A percentile compares a stretch with the other conserved stretches of the same genome.
Evolutionary conservation across 2,797 vertebrate species (phyloP).

Genomic region (Glyptemys insculpta): DNA sequence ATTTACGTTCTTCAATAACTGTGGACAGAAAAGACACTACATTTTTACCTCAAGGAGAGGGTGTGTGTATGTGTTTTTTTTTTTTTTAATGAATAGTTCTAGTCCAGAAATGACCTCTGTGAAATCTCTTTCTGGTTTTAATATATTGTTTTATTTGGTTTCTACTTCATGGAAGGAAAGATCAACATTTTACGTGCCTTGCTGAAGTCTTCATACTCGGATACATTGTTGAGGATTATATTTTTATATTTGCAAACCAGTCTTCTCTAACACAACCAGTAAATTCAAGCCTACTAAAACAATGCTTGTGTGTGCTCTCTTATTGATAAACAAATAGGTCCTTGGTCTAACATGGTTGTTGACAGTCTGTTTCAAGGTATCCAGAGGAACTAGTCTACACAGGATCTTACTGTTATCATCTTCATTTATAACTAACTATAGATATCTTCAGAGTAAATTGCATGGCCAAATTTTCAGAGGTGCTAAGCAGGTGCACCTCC

Average conservation of each 20-base stretch:
- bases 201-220: not conserved
- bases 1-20: not conserved
- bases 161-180: fast-evolving
- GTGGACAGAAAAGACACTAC: fast-evolving
- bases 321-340: not conserved
- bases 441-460: not conserved
- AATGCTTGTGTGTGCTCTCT: not conserved
- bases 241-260: not conserved
- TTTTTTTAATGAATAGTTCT: not conserved
- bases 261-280: not conserved
- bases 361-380: not conserved
- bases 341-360: not conserved
- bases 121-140: not conserved
- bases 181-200: fast-evolving
- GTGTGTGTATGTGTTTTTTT: not conserved
- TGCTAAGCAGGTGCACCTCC: not conserved
- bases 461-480: too few species aligned
- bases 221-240: fast-evolving
- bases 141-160: not conserved
- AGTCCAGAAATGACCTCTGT: not conserved
- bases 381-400: not conserved
- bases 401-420: not conserved
- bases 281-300: fast-evolving
- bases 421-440: not conserved
- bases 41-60: not conserved